Evolutionary conservation across 2,113 vertebrate genomes (phyloP).

Genomic region (Microcebus jonahi): DNA sequence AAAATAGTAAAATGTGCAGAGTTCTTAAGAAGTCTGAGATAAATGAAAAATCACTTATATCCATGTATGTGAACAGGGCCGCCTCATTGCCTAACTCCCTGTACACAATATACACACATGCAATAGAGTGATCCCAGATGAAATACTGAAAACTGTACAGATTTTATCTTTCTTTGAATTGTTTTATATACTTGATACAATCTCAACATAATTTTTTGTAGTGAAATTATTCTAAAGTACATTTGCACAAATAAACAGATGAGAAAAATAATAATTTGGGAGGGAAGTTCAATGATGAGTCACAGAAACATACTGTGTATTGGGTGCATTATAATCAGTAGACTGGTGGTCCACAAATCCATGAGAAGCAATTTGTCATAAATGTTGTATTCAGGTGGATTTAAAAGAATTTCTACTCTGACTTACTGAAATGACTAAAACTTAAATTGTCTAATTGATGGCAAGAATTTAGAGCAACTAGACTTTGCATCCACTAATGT

Average conservation of each 20-base stretch:
- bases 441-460: neutral
- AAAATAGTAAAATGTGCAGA: neutral
- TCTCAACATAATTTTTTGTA: neutral
- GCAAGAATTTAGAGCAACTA: conserved; percentile 11
- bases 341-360: neutral
- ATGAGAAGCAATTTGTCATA: neutral
- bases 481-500: neutral
- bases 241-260: neutral
- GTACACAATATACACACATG: neutral
- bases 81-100: neutral
- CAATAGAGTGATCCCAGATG: neutral
- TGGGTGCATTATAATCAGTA: neutral
- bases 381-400: neutral
- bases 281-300: neutral
- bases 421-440: neutral
- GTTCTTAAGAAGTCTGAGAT: neutral
- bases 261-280: neutral
- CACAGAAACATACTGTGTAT: neutral
- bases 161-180: neutral
- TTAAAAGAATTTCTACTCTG: neutral
- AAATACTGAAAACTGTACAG: neutral
- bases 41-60: neutral
- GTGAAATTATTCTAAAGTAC: neutral
- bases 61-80: neutral
- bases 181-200: neutral